Evolutionary conservation across 2,888 invertebrate genomes (phyloP), one percentile per base, ranked within the genome.

Genomic region (Panopea generosa): DNA sequence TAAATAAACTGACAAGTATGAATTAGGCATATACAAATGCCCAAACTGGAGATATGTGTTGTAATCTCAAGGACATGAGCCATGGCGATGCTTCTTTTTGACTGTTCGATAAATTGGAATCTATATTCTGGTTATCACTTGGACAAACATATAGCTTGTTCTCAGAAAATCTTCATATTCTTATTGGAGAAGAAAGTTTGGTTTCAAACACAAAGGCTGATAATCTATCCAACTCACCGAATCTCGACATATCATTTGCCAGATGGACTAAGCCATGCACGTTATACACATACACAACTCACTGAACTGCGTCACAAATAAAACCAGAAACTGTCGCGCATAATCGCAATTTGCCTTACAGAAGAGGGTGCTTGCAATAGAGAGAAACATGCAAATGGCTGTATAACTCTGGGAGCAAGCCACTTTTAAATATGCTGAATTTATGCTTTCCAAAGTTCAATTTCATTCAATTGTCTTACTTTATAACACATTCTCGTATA

Each of bases 181-280:
- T 49, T 73, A 70, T 29, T 73, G 70, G 2, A 67, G 45, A 18
- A 71, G 63, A 55, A 52, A 67, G 50, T 57, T 56, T n/a, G 75
- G 67, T 91, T 80, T 92, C 91, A 85, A 89, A 92, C 6, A 86
- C 83, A 82, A 92, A 92, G 11, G 90, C 81, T 55, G 84, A 89
- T 67, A 90, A 89, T 27, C 78, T 75, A 59, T 88, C 86, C 20
- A 92, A 77, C 24, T 59, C 50, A 16, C 92, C 92, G 80, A 85
- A 90, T 40, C 67, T 84, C 65, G 59, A 40, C 4, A 87, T 88
- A 75, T 93, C 92, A 66, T 86, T 84, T 18, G 89, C 84, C 38
- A 92, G 55, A 82, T 92, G 92, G 26, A 86, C 68, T 18, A 92
- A 70, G 55, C 85, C 84, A 80, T 92, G 92, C 6, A 92, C 80